A percentile compares a stretch with the other conserved stretches of the same genome.
phyloP scores from a whole-genome alignment of 2,113 vertebrate genomes.

The Mesoclemmys tuberculata region DNA sequence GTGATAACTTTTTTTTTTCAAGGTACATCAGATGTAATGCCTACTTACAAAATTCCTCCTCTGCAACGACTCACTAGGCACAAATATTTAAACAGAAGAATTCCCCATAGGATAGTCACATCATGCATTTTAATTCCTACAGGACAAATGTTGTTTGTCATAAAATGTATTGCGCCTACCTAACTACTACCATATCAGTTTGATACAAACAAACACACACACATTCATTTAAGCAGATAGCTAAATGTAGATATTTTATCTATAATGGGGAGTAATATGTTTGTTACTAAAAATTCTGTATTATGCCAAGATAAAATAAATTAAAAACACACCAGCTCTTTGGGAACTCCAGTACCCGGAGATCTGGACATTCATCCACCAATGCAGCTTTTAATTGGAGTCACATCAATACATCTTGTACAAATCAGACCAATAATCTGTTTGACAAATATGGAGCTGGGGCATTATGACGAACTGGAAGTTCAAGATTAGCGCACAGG shows the following conservation, averaged over 20 bases:
- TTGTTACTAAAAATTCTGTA: slow-evolving; percentile 14
- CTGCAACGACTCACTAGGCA: background rate
- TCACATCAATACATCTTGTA: slow-evolving; percentile 59
- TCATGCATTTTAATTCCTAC: background rate
- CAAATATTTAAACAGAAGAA: slow-evolving; percentile 20
- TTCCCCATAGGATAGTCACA: background rate
- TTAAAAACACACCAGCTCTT: background rate
- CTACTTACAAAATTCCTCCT: background rate
- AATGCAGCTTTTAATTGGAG: slow-evolving; percentile 42
- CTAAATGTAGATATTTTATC: background rate
- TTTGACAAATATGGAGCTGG: slow-evolving; percentile 62
- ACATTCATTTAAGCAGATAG: background rate
- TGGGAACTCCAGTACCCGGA: slow-evolving; percentile 40
- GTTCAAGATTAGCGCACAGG: slow-evolving; percentile 51
- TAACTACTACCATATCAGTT: background rate
- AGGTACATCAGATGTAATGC: background rate
- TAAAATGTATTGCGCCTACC: background rate
- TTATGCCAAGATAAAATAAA: slow-evolving; percentile 15
- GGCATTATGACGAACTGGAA: slow-evolving; percentile 52
- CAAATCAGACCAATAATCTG: slow-evolving; percentile 68
- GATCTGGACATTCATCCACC: slow-evolving; percentile 53
- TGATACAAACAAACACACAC: background rate
- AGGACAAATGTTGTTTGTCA: background rate
- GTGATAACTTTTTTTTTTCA: background rate
- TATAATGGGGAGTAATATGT: background rate